Conservation (phyloP, 2,113 vertebrate species). For the Saccopteryx bilineata region DNA sequence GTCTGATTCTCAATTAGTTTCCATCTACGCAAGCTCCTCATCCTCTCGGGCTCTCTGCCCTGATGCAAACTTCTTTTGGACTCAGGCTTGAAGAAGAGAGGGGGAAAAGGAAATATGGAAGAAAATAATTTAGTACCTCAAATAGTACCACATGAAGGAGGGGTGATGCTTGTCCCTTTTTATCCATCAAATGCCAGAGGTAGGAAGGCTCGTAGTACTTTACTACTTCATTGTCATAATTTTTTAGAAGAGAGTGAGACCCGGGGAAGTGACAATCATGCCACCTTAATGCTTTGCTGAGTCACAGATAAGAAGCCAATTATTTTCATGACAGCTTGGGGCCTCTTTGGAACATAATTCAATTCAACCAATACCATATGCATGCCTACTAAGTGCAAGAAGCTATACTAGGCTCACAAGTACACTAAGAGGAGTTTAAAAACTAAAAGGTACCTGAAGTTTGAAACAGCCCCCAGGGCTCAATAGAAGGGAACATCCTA, state of each 20-base stretch:
- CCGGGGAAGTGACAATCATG: background rate
- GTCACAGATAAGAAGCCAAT: background rate
- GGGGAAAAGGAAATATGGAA: background rate
- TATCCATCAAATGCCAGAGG: background rate
- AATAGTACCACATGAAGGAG: background rate
- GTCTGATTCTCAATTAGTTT: background rate
- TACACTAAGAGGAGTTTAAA: background rate
- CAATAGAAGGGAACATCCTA: background rate
- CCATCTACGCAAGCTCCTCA: background rate
- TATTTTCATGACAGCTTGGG: background rate
- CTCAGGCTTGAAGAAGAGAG: background rate
- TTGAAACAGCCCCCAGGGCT: background rate
- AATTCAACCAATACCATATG: background rate
- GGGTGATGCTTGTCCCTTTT: background rate
- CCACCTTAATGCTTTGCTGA: background rate
- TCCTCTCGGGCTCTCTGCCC: background rate
- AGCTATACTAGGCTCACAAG: background rate
- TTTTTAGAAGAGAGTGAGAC: background rate
- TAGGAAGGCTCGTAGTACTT: background rate
- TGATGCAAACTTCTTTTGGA: background rate
- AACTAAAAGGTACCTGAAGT: background rate
- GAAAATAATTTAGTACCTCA: conserved; percentile 19
- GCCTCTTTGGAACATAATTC: background rate
- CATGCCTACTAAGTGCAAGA: background rate
- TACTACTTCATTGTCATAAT: background rate